Evolutionary conservation across 1,140 invertebrate genomes (phyloP).

Genomic region (Cylas formicarius): DNA sequence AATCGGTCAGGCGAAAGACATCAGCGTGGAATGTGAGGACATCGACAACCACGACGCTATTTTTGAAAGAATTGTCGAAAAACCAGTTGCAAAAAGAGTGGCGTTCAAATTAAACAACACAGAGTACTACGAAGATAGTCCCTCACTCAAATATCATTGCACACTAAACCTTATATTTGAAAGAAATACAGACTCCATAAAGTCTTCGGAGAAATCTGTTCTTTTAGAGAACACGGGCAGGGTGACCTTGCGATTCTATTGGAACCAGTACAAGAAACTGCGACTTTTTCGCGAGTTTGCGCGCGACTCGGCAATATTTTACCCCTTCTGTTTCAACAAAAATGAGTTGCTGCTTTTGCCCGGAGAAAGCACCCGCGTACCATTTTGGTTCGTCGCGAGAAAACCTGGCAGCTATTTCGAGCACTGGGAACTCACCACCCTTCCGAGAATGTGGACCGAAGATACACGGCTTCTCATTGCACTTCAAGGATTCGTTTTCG

Average conservation of each 20-base stretch:
- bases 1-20: neutral
- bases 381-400: slow-evolving; percentile 23
- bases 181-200: slow-evolving; percentile 11
- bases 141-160: neutral
- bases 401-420: slow-evolving; percentile 23
- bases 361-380: slow-evolving; percentile 15
- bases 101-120: slow-evolving; percentile 16
- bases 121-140: slow-evolving; percentile 5
- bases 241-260: slow-evolving; percentile 20
- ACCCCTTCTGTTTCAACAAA: slow-evolving; percentile 26
- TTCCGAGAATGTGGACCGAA: slow-evolving; percentile 24
- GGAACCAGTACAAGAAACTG: slow-evolving; percentile 19
- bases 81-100: neutral
- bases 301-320: slow-evolving; percentile 2
- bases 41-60: neutral
- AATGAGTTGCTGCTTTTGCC: slow-evolving; percentile 24
- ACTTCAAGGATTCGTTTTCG: slow-evolving; percentile 16
- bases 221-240: slow-evolving; percentile 24
- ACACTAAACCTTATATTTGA: slow-evolving; percentile 23
- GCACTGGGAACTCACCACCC: slow-evolving; percentile 25
- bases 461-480: slow-evolving; percentile 17
- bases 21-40: neutral
- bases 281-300: slow-evolving; percentile 23
- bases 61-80: neutral
- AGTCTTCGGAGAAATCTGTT: slow-evolving; percentile 6